phyloP scores from a whole-genome alignment of 2,888 invertebrate genomes.

The Stenolophus ochropezus region DNA sequence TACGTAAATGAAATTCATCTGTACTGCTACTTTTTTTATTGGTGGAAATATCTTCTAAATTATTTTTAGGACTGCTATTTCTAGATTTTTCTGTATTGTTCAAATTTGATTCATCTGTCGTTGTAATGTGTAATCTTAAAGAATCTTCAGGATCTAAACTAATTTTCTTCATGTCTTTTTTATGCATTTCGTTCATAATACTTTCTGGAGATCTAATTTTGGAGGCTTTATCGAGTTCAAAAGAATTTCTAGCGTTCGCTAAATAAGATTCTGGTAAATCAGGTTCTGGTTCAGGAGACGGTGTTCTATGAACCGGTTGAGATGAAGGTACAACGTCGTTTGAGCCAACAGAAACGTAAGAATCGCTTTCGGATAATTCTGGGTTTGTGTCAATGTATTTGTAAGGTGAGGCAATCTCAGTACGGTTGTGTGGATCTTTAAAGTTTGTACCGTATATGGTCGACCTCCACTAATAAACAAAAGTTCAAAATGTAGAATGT shows the following conservation, averaged over 20 bases:
- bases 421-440: neutral
- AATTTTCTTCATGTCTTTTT: neutral
- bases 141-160: constrained; percentile 1
- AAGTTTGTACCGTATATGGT: neutral
- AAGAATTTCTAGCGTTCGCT: constrained; percentile 37
- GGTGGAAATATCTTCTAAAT: neutral
- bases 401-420: neutral
- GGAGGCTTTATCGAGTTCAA: constrained; percentile 40
- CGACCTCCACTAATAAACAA: constrained; percentile 7
- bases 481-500: no score
- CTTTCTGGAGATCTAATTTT: constrained; percentile 53
- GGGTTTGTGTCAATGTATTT: neutral
- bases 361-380: constrained; percentile 31
- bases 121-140: constrained; percentile 44
- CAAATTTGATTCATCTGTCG: constrained; percentile 47
- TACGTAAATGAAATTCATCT: neutral
- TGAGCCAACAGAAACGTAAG: constrained; percentile 6
- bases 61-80: constrained; percentile 3
- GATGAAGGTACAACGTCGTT: constrained; percentile 22
- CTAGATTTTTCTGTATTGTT: constrained; percentile 21
- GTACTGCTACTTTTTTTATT: constrained; percentile 10
- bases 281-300: neutral
- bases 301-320: neutral
- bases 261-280: constrained; percentile 14
- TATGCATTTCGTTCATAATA: neutral